phyloP scores from a whole-genome alignment of 2,797 vertebrate species.

The Rallus crepitans region DNA sequence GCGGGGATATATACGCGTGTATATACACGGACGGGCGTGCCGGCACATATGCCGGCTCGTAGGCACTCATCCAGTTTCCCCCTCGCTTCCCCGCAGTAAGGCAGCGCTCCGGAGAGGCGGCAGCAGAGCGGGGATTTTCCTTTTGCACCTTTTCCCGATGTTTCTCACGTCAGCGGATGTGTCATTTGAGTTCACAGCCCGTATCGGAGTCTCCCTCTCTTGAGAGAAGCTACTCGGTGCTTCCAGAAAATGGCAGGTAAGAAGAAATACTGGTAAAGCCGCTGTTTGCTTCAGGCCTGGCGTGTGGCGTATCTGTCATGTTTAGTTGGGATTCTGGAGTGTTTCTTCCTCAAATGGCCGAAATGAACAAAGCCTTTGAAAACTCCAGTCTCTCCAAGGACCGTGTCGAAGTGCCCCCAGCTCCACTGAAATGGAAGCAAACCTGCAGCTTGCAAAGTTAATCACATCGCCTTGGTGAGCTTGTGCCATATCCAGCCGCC shows the following conservation, averaged over 20 bases:
- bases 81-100: not conserved
- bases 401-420: accelerated
- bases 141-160: too few species aligned
- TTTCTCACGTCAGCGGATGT: not conserved
- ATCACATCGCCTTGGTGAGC: too few species aligned
- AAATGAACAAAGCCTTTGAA: not conserved
- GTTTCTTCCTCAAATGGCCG: not conserved
- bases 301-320: accelerated
- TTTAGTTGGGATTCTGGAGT: not conserved
- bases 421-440: not conserved
- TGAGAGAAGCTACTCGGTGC: not conserved
- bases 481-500: not conserved
- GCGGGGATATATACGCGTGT: too few species aligned
- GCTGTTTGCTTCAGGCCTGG: accelerated
- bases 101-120: too few species aligned
- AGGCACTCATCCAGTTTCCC: too few species aligned
- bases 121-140: too few species aligned
- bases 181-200: not conserved
- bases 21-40: too few species aligned
- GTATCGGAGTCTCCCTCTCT: accelerated
- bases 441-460: too few species aligned
- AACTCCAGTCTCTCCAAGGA: accelerated
- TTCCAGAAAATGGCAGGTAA: conserved; percentile 48
- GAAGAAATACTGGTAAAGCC: accelerated
- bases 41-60: too few species aligned